Percentiles rank a stretch among this genome's conserved stretches.
Evolutionary conservation across 2,888 invertebrate species (phyloP).

Genomic region (Minunthozetes semirufus): DNA sequence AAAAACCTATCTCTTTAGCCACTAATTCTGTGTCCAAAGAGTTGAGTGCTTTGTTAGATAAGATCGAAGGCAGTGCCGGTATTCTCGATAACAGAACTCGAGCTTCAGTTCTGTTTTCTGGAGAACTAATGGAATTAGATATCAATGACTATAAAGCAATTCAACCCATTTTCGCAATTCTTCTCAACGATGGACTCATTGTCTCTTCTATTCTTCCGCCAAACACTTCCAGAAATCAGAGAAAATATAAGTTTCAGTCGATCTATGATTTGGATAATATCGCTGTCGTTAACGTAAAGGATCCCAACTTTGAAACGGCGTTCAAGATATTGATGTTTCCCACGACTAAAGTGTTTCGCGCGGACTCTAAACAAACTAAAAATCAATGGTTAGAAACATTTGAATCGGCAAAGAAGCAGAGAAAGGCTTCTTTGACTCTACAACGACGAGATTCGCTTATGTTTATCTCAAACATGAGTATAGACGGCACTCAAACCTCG

Average conservation of each 20-base stretch:
- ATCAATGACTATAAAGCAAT: constrained; percentile 60
- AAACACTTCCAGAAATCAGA: constrained; percentile 43
- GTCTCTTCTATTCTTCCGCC: constrained; percentile 69
- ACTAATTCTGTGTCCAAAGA: constrained; percentile 50
- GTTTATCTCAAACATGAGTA: constrained; percentile 24
- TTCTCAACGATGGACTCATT: constrained; percentile 86
- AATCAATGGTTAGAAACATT: constrained; percentile 90
- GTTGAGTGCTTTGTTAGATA: constrained; percentile 67
- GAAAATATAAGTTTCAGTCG: constrained; percentile 70
- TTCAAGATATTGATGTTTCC: constrained; percentile 92
- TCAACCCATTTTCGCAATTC: constrained; percentile 79
- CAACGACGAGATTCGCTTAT: constrained; percentile 34
- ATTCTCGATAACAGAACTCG: constrained; percentile 68
- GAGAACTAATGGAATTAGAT: constrained; percentile 82
- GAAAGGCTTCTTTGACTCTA: constrained; percentile 46
- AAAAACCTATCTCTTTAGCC: constrained; percentile 44
- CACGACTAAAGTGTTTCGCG: constrained; percentile 83
- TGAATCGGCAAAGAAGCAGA: constrained; percentile 77
- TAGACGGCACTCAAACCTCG: constrained; percentile 21
- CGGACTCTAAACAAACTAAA: constrained; percentile 67
- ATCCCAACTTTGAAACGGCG: constrained; percentile 70
- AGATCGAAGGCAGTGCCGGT: constrained; percentile 77
- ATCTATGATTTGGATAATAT: constrained; percentile 78
- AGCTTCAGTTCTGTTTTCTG: constrained; percentile 71
- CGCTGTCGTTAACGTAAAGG: constrained; percentile 78